These are phyloP conservation scores for Brachionus asplanchnoidis DNA, from an alignment of 1,140 invertebrate genomes.

Conservation along the genomic window DNA sequence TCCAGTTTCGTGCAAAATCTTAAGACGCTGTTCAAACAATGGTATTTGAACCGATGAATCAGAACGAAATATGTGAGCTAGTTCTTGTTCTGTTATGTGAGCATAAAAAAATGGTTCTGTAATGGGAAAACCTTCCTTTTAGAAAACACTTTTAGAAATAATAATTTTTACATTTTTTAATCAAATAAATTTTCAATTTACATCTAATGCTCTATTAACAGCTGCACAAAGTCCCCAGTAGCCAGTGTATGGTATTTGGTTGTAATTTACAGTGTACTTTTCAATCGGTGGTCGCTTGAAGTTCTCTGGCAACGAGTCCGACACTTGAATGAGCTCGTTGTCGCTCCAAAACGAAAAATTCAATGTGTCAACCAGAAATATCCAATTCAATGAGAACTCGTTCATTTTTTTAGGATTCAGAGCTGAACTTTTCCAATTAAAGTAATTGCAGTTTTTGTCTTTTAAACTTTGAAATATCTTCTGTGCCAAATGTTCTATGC, in stretches of 20 bases:
- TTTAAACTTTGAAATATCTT: conserved; percentile 35
- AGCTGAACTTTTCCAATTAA: conserved; percentile 35
- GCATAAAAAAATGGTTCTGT: conserved; percentile 73
- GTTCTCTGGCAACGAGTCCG: conserved; percentile 44
- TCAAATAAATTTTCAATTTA: conserved; percentile 50
- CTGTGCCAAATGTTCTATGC: neutral
- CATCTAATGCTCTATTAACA: conserved; percentile 75
- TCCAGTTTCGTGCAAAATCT: conserved; percentile 74
- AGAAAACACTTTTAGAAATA: conserved; percentile 42
- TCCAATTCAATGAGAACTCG: conserved; percentile 49
- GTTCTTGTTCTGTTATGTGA: conserved; percentile 65
- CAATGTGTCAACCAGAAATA: conserved; percentile 81
- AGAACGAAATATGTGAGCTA: conserved; percentile 65
- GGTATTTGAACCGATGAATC: conserved; percentile 67
- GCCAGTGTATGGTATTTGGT: conserved; percentile 67
- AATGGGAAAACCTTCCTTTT: conserved; percentile 67
- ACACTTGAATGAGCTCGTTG: conserved; percentile 52
- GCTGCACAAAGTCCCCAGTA: conserved; percentile 89
- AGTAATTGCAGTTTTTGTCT: conserved; percentile 36
- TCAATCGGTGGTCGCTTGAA: conserved; percentile 12
- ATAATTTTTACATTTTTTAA: too few species aligned
- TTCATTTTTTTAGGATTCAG: conserved; percentile 35
- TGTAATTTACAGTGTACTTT: conserved; percentile 62
- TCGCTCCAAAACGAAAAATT: conserved; percentile 93
- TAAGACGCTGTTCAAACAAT: conserved; percentile 68